phyloP scores from a whole-genome alignment of 2,888 invertebrate genomes.

The Trimorus sp. region DNA sequence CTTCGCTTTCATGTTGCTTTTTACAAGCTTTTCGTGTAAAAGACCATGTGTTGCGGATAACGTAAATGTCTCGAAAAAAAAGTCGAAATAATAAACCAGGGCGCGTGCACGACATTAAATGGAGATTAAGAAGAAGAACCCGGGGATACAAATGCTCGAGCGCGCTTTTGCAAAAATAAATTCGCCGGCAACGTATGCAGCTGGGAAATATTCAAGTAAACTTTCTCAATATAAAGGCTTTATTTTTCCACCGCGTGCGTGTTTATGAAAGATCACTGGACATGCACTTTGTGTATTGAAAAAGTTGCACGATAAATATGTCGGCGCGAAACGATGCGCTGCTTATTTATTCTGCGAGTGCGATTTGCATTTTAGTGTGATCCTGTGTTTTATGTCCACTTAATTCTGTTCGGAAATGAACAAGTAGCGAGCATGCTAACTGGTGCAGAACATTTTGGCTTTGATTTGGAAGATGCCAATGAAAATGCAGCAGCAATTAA shows the following conservation, averaged over 20 bases:
- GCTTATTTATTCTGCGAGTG: slow-evolving; percentile 41
- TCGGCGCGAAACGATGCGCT: slow-evolving; percentile 25
- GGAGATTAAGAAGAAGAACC: slow-evolving; percentile 50
- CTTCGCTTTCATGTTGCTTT: background rate
- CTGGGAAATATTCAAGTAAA: slow-evolving; percentile 51
- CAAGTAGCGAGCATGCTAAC: too few species aligned
- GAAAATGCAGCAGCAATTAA: too few species aligned
- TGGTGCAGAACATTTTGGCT: background rate
- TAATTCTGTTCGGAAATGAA: slow-evolving; percentile 38
- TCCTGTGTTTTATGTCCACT: background rate
- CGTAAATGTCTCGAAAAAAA: slow-evolving; percentile 34
- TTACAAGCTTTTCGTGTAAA: background rate
- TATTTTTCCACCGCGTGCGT: slow-evolving; percentile 38
- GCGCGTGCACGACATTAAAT: slow-evolving; percentile 40
- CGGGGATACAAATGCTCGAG: slow-evolving; percentile 2
- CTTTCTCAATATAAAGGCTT: slow-evolving; percentile 56
- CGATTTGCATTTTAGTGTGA: slow-evolving; percentile 46
- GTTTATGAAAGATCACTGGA: slow-evolving; percentile 46
- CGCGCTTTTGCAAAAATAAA: slow-evolving; percentile 46
- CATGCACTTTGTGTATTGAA: slow-evolving; percentile 52
- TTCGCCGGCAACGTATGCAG: slow-evolving; percentile 32
- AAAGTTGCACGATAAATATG: slow-evolving; percentile 55
- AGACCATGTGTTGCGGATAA: slow-evolving; percentile 38
- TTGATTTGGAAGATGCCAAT: slow-evolving; percentile 2
- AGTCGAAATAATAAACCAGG: slow-evolving; percentile 38